Base-by-base conservation (phyloP, 2,797 vertebrate species). In the Nasua narica region DNA sequence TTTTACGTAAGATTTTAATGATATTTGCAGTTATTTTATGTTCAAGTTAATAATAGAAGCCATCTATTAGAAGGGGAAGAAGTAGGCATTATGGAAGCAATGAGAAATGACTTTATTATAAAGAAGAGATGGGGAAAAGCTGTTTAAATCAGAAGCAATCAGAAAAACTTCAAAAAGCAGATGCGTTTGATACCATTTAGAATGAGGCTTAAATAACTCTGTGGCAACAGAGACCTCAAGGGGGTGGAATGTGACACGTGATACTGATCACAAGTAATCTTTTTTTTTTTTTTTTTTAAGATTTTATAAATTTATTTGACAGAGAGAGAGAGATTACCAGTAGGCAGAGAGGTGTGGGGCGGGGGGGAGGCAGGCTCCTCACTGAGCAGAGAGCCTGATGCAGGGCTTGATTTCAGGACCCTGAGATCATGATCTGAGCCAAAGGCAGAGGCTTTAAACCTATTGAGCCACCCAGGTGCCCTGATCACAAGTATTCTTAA, bases 131-230 rank as follows among this genome's bases (percentile, higher is more conserved):
- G 70, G 23, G 60, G 52, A 54, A 54, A 72, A 81, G 18, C n/a
- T 62, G 0, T n/a, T 82, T 43, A 78, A 10, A 76, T 72, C 13
- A 60, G 70, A 96, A 78, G 21, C 18, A 88, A 78, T 14, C 76
- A 77, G 18, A 58, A 87, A 93, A 94, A 62, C 46, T 81, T 96
- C 7, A 40, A 79, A 84, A 87, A 96, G n/a, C 48, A 23, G 54
- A 79, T 48, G 3, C 18, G 13, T 56, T 93, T 89, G 21, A 35
- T 93, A 40, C 82, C 60, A 0, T 91, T 35, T 52, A 65, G 32
- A 88, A 77, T 27, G 54, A 93, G n/a, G 60, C n/a, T 77, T 62
- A 84, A 87, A 23, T 70, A 65, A 9, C 5, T 85, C 29, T 48
- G 14, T 88, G 43, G 35, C 82, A 84, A 70, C 60, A 87, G 21